Conservation (phyloP, 2,888 invertebrate species). For the Acanthosepion esculentum region DNA sequence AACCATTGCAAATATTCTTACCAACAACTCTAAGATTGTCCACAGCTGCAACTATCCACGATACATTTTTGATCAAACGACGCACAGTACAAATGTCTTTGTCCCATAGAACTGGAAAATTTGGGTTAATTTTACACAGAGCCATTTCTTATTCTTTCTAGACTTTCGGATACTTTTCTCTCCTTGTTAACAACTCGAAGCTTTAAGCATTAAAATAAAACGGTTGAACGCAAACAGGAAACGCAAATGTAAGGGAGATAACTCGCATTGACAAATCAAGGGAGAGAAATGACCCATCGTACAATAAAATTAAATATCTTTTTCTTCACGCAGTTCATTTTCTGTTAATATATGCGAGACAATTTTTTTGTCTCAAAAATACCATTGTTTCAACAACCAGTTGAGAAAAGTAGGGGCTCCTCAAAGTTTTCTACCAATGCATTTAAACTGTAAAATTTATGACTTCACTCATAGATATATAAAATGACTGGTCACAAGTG, state of each 20-base stretch:
- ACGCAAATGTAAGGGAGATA: neutral
- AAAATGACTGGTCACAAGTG: too few relatives aligned
- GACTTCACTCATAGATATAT: too few relatives aligned
- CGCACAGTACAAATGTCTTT: neutral
- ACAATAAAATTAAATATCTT: neutral
- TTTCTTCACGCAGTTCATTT: neutral
- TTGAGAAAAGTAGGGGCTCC: too few relatives aligned
- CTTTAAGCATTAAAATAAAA: neutral
- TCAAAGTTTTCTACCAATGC: too few relatives aligned
- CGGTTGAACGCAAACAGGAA: neutral
- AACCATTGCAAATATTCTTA: neutral
- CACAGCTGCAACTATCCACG: neutral
- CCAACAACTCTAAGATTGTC: neutral
- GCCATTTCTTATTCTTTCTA: neutral
- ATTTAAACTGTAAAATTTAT: too few relatives aligned
- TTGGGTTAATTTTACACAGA: neutral
- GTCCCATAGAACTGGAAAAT: neutral
- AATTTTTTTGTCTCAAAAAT: too few relatives aligned
- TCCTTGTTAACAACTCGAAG: neutral
- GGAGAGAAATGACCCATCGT: neutral
- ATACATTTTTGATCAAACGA: neutral
- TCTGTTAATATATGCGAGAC: too few relatives aligned
- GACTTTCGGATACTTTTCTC: neutral
- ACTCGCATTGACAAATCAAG: neutral
- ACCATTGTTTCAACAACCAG: too few relatives aligned